These are phyloP conservation scores for Poeciliopsis gracilis DNA, from an alignment of 2,797 vertebrate species.

Conservation along the genomic window DNA sequence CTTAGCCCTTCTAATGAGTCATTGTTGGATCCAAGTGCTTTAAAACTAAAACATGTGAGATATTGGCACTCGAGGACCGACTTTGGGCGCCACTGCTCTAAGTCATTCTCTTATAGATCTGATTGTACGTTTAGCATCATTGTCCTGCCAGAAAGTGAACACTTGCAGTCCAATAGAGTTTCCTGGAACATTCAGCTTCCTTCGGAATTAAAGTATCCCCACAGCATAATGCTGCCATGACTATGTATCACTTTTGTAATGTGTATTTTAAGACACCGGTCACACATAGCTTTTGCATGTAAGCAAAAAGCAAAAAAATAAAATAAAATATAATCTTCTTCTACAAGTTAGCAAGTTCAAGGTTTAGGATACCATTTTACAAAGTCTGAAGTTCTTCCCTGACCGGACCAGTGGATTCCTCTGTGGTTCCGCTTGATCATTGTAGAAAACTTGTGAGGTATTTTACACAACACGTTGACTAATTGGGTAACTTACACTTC, in stretches of 20 bases:
- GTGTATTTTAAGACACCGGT: neutral
- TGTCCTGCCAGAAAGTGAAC: neutral
- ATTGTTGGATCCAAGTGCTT: no score
- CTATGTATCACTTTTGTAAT: conserved; percentile 38
- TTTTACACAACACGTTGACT: neutral
- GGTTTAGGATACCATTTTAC: neutral
- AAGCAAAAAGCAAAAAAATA: no score
- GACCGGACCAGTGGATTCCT: neutral
- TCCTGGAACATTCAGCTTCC: neutral
- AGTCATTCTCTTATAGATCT: neutral
- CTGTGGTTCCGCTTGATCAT: neutral
- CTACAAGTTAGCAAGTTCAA: neutral
- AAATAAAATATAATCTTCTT: neutral
- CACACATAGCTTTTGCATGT: neutral
- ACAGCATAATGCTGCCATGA: conserved; percentile 18
- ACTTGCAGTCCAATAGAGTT: neutral
- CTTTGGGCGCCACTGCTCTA: neutral
- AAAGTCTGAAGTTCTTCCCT: neutral
- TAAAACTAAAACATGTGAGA: no score
- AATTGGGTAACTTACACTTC: neutral
- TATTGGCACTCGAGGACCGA: no score
- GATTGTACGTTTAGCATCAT: neutral
- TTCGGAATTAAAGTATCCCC: neutral
- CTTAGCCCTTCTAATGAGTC: no score
- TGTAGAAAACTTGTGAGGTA: neutral